These are phyloP conservation scores for Spilarctia lutea DNA, from an alignment of 2,888 invertebrate species.

Conservation along the genomic window DNA sequence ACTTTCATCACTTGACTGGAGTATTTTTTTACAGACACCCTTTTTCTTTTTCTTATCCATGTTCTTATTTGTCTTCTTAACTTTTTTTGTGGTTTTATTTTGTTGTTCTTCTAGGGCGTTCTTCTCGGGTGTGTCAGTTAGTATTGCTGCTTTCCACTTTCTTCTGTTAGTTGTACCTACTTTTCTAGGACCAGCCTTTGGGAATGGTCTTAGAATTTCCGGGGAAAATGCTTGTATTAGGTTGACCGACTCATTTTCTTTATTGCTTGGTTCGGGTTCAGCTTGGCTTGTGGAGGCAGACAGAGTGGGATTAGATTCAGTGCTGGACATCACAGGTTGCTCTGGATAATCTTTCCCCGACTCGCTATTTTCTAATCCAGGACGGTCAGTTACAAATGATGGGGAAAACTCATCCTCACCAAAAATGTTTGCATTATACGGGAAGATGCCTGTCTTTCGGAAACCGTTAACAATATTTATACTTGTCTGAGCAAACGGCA, in stretches of 20 bases:
- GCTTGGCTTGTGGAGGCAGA: constrained; percentile 41
- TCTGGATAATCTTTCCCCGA: background rate
- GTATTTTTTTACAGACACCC: background rate
- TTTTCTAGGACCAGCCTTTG: constrained; percentile 42
- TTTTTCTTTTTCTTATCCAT: background rate
- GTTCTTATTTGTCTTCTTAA: constrained; percentile 8
- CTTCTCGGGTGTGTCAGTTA: constrained; percentile 41
- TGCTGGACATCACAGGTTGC: constrained; percentile 1
- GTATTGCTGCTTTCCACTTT: constrained; percentile 38
- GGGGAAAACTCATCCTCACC: constrained; percentile 38
- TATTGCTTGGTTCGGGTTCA: constrained; percentile 1
- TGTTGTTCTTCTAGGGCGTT: constrained; percentile 17
- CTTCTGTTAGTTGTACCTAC: constrained; percentile 38
- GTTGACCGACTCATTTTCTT: background rate
- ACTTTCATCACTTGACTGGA: background rate
- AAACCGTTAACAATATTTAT: too few relatives aligned
- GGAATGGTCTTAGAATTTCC: constrained; percentile 7
- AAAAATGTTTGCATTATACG: constrained; percentile 28
- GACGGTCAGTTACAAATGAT: constrained; percentile 48
- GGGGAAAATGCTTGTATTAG: constrained; percentile 3
- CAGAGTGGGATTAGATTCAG: constrained; percentile 19
- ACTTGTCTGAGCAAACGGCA: constrained; percentile 15
- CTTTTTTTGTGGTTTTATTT: background rate
- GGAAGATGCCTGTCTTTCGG: too few relatives aligned
- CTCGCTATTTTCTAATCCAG: background rate